Conservation (phyloP, 2,113 vertebrate genomes). For the Rhombomys opimus region DNA sequence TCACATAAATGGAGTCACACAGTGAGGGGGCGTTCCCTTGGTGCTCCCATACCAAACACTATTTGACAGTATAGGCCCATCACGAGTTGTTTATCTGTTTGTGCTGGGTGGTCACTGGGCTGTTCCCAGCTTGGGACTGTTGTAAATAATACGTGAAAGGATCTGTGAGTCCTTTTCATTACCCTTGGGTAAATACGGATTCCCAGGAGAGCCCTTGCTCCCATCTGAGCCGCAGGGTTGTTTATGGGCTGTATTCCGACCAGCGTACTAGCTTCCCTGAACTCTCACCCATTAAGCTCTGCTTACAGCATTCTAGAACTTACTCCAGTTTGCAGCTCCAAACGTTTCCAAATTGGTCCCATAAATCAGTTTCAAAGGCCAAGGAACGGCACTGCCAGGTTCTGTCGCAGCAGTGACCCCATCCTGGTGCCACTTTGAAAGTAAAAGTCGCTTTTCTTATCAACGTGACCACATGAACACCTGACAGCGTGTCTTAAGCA, state of each 20-base stretch:
- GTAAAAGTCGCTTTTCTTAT: background rate
- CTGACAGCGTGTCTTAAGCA: background rate
- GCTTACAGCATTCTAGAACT: background rate
- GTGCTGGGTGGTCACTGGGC: background rate
- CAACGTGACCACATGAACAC: background rate
- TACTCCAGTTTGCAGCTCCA: background rate
- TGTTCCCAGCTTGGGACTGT: background rate
- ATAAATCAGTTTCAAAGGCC: background rate
- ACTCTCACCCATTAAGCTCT: background rate
- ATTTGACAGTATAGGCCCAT: background rate
- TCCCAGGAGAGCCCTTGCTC: background rate
- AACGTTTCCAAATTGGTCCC: background rate
- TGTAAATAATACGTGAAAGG: background rate
- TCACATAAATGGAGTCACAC: background rate
- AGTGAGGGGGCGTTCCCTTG: background rate
- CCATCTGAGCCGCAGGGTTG: background rate
- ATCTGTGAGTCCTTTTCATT: background rate
- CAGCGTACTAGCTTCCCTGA: background rate
- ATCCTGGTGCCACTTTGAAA: background rate
- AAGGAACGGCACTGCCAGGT: background rate
- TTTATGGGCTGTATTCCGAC: background rate
- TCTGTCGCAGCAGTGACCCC: no score
- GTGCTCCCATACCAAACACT: background rate
- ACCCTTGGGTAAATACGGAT: slow-evolving; percentile 18
- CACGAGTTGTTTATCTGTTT: background rate